A percentile compares a stretch with the other conserved stretches of the same genome.
These are phyloP conservation scores for Drosophila hamatofila DNA, from an alignment of 2,888 invertebrate genomes.

Conservation along the genomic window DNA sequence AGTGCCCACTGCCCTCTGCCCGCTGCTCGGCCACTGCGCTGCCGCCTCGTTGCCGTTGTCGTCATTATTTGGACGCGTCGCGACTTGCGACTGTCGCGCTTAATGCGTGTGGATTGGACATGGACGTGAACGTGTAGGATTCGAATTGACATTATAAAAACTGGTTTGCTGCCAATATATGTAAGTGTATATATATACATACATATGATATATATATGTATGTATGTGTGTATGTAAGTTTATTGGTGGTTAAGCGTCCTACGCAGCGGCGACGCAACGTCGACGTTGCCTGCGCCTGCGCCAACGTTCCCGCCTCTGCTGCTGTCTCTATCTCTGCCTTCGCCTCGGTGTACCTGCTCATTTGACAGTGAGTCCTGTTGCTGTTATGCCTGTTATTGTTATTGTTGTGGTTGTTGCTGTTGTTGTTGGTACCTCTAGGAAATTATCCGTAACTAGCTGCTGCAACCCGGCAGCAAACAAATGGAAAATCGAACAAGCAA, in stretches of 20 bases:
- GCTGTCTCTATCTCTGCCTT: not conserved
- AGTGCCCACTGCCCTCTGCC: constrained; percentile 20
- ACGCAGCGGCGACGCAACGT: constrained; percentile 54
- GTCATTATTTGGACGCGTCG: constrained; percentile 73
- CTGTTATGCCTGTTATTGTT: constrained; percentile 27
- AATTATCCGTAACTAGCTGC: constrained; percentile 62
- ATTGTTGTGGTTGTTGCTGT: constrained; percentile 2
- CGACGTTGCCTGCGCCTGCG: not conserved
- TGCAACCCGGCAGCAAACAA: constrained; percentile 20
- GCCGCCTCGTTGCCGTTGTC: constrained; percentile 43
- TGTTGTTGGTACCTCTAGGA: constrained; percentile 60
- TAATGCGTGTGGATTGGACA: constrained; percentile 78
- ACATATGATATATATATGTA: not conserved
- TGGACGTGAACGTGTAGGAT: constrained; percentile 76
- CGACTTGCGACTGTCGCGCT: constrained; percentile 79
- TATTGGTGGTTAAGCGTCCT: constrained; percentile 68
- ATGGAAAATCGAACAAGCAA: constrained; percentile 38
- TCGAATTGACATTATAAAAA: constrained; percentile 81
- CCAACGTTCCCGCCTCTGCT: constrained; percentile 3
- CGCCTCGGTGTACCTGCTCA: constrained; percentile 67
- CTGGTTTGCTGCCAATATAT: constrained; percentile 79
- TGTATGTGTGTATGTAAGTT: constrained; percentile 31
- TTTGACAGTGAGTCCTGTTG: constrained; percentile 59
- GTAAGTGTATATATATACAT: constrained; percentile 31
- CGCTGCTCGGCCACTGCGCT: not conserved